Percentiles rank a stretch among this genome's conserved stretches.
Evolutionary conservation across 2,888 invertebrate genomes (phyloP).

Genomic region (Drosophila paramelanica): DNA sequence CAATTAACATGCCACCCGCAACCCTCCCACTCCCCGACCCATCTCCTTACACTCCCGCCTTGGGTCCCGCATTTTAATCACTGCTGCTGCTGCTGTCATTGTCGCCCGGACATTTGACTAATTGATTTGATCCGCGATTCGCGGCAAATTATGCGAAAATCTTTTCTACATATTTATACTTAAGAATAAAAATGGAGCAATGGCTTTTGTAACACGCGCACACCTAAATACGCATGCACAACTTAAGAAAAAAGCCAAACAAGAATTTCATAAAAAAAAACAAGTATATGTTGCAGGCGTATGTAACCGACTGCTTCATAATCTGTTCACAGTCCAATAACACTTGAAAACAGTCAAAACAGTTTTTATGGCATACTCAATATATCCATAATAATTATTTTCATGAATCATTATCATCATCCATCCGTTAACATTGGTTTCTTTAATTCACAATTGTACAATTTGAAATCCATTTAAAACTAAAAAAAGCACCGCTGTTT

Average conservation of each 20-base stretch:
- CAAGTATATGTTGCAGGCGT: background rate
- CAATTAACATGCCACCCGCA: slow-evolving; percentile 34
- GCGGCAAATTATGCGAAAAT: slow-evolving; percentile 14
- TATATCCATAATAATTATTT: too few relatives aligned
- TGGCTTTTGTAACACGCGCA: slow-evolving; percentile 9
- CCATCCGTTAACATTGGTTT: too few relatives aligned
- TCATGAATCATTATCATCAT: too few relatives aligned
- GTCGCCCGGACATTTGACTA: slow-evolving; percentile 25
- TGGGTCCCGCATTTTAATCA: slow-evolving; percentile 7
- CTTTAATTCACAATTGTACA: too few relatives aligned
- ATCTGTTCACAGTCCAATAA: background rate
- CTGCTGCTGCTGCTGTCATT: background rate
- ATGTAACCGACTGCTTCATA: background rate
- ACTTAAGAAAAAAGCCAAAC: background rate
- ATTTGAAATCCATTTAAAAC: too few relatives aligned
- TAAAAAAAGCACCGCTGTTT: too few relatives aligned
- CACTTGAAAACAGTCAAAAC: too few relatives aligned
- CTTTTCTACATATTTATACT: slow-evolving; percentile 16
- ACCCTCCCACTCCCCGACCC: background rate
- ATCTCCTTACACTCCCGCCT: background rate
- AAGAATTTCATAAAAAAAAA: background rate
- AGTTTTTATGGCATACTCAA: too few relatives aligned
- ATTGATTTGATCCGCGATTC: slow-evolving; percentile 39
- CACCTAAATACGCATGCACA: slow-evolving; percentile 18
- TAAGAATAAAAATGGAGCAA: slow-evolving; percentile 21